Evolutionary conservation across 2,797 vertebrate genomes (phyloP), one percentile per base, ranked within the genome.

Genomic region (Ptychobarbus kaznakovi): DNA sequence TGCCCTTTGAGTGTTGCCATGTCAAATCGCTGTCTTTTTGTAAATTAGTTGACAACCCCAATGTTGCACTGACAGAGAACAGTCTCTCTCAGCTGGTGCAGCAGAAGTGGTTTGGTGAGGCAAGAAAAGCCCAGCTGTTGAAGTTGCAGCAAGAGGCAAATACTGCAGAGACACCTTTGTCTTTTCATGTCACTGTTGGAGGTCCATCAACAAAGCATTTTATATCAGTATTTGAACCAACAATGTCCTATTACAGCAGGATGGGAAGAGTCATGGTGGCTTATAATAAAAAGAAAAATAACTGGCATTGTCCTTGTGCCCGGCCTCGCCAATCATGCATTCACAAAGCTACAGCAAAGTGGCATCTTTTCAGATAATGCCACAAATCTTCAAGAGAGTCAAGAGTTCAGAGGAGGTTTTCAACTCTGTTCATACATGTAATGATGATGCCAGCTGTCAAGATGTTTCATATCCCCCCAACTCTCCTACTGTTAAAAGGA

Each of bases 261-360:
- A 15, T 51, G n/a, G n/a, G 44, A 25, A 74, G 72, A 16, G 72
- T 74, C 2, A 18, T 46, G 25, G 13, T 51, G 10, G 42, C 70
- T 15, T 74, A 49, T 18, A n/a, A 74, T 49, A 74, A 73, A 25
- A 73, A 73, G 22, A 73, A 73, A 46, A 44, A 73, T 73, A 18
- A 46, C 22, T 73, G 70, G n/a, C 22, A 49, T 51, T 51, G 44
- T 74, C 42, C 44, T 49, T 49, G 44, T 49, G n/a, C 72, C n/a
- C 0, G 25, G 28, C 44, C n/a, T 18, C 40, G 2, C 12, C 72
- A 74, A 49, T 4, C 72, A 28, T 75, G 7, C 46, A 51, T 51
- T 9, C 72, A 75, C 3, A 51, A 32, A 51, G 72, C 46, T 8
- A 75, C 25, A 75, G 72, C 72, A 32, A 75, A 46, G 20, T 28